Evolutionary conservation across 2,888 invertebrate species (phyloP).

Genomic region (Rutpela maculata): DNA sequence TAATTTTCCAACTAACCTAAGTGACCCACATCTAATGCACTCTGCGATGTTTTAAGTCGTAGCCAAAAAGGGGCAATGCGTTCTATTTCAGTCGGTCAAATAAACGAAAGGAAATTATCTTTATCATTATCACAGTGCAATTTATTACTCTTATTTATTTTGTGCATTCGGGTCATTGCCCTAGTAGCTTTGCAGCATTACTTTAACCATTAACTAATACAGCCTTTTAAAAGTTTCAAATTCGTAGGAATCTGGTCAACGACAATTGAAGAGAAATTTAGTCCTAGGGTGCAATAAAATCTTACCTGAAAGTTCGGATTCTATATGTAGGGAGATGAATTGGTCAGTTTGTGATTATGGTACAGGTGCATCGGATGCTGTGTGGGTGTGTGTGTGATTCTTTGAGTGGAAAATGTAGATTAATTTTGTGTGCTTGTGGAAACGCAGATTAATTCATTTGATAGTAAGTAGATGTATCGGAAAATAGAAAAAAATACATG

Average conservation of each 20-base stretch:
- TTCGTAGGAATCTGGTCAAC: neutral
- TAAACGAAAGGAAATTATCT: constrained; percentile 28
- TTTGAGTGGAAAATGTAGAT: neutral
- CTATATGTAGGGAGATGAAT: neutral
- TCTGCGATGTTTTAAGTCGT: constrained; percentile 10
- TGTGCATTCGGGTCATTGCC: constrained; percentile 34
- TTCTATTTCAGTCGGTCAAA: constrained; percentile 34
- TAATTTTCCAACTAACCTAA: constrained; percentile 21
- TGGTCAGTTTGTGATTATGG: neutral
- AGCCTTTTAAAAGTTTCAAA: neutral
- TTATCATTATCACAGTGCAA: constrained; percentile 31
- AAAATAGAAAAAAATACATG: too few species aligned
- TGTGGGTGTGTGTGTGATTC: neutral
- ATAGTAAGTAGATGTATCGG: neutral
- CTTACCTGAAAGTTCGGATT: neutral
- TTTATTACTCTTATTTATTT: constrained; percentile 32
- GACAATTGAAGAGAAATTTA: neutral
- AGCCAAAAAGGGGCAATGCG: constrained; percentile 18
- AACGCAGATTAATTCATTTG: neutral
- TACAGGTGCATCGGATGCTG: neutral
- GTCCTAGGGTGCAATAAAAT: neutral
- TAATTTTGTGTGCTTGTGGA: neutral
- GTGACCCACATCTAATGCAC: constrained; percentile 13
- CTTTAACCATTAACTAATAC: too few species aligned
- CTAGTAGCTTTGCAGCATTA: neutral